phyloP scores from a whole-genome alignment of 2,113 vertebrate genomes.

The Melanocharis versteri region DNA sequence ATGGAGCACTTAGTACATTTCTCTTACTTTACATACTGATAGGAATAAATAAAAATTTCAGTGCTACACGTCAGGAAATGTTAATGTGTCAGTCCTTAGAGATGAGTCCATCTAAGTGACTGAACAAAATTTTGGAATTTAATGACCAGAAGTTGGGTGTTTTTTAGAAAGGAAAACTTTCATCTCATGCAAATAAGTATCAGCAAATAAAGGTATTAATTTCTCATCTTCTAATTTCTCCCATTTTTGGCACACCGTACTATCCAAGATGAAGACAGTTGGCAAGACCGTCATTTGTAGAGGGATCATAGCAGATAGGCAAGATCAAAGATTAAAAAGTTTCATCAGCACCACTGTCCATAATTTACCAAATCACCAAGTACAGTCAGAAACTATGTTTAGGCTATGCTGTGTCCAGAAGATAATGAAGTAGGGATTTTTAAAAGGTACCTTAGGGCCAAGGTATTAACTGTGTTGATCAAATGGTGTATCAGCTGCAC shows the following conservation, averaged over 20 bases:
- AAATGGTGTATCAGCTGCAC: background rate
- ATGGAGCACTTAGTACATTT: background rate
- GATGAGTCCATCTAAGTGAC: background rate
- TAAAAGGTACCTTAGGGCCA: background rate
- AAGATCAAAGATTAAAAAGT: background rate
- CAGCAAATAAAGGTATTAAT: background rate
- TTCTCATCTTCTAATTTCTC: background rate
- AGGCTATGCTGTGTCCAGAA: background rate
- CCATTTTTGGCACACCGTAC: fast-evolving
- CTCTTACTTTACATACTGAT: background rate
- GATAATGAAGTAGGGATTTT: background rate
- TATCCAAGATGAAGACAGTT: background rate
- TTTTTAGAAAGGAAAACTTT: background rate
- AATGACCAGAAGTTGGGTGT: background rate
- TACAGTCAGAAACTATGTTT: background rate
- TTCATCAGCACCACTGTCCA: background rate
- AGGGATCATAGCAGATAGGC: background rate
- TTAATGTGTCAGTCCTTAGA: background rate
- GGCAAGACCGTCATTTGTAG: background rate
- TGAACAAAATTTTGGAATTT: background rate
- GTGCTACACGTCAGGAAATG: background rate
- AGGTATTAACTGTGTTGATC: background rate
- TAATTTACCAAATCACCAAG: background rate
- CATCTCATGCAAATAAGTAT: background rate
- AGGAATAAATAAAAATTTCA: background rate